phyloP scores from a whole-genome alignment of 2,113 vertebrate genomes.

The Mugil cephalus region DNA sequence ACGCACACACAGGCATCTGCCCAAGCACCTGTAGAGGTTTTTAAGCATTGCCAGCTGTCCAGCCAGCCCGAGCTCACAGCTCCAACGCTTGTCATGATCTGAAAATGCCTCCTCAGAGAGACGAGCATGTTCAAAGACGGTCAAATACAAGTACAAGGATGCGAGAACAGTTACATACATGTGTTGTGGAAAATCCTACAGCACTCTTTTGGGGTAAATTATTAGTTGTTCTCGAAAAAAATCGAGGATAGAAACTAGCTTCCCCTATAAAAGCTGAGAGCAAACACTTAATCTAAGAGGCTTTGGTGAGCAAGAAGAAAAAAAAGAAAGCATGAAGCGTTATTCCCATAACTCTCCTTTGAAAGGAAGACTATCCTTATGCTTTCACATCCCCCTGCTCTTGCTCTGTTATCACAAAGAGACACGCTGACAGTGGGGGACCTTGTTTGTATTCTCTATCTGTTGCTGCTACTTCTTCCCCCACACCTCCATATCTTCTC shows the following conservation, averaged over 20 bases:
- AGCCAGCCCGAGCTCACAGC: conserved; percentile 25
- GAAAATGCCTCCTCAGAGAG: conserved; percentile 20
- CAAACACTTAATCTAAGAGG: conserved; percentile 68
- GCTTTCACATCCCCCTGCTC: conserved; percentile 25
- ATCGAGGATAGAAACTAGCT: conserved; percentile 44
- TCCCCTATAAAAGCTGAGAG: conserved; percentile 25
- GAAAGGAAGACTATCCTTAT: conserved; percentile 43
- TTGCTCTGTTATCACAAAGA: conserved; percentile 56
- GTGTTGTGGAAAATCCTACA: conserved; percentile 43
- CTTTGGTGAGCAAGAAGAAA: conserved; percentile 40
- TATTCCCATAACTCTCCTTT: conserved; percentile 46
- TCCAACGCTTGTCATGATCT: conserved; percentile 48
- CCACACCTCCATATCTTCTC: conserved; percentile 22
- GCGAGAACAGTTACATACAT: conserved; percentile 32
- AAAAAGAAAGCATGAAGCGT: conserved; percentile 23
- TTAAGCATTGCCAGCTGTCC: conserved; percentile 57
- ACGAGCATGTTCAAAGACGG: conserved; percentile 32
- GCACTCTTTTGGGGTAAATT: conserved; percentile 53
- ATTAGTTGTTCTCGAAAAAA: conserved; percentile 58
- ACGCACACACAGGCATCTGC: conserved; percentile 58
- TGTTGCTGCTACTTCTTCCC: conserved; percentile 25
- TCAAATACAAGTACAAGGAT: neutral
- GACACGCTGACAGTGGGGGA: conserved; percentile 31
- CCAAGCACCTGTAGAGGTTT: conserved; percentile 72
- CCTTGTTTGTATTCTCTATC: conserved; percentile 50